Conservation (phyloP, 2,113 vertebrate species). For the Lasiurus cinereus region DNA sequence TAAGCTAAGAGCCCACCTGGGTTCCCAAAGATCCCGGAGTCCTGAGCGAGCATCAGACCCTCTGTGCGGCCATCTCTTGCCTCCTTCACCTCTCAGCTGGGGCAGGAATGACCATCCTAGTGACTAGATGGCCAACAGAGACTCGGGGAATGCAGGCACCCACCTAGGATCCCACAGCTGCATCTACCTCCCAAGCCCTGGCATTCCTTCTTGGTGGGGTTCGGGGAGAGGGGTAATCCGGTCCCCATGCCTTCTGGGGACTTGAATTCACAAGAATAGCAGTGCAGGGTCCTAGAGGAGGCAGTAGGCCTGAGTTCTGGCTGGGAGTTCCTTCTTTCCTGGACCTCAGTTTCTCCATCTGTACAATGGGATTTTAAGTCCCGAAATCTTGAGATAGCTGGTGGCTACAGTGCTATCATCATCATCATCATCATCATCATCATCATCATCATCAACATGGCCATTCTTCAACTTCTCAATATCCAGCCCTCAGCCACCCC, state of each 20-base stretch:
- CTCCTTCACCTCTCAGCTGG: background rate
- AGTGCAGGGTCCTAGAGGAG: too few species aligned
- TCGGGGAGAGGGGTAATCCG: too few species aligned
- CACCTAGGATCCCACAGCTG: background rate
- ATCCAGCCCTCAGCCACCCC: background rate
- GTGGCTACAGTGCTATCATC: background rate
- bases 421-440: background rate
- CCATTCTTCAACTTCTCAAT: too few species aligned
- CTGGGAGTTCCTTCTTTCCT: background rate
- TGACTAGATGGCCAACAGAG: background rate
- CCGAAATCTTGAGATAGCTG: background rate
- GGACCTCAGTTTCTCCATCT: background rate
- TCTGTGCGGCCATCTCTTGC: accelerated
- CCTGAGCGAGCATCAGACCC: accelerated
- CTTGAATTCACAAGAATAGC: background rate
- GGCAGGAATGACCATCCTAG: accelerated
- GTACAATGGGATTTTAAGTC: background rate
- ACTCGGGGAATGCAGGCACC: too few species aligned
- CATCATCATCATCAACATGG: too few species aligned
- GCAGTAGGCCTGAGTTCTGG: too few species aligned
- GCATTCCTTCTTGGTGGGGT: background rate
- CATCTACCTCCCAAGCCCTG: accelerated
- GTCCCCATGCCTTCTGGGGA: background rate
- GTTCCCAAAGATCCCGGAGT: accelerated
- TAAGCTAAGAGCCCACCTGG: accelerated